Conservation (phyloP, 2,888 invertebrate genomes). For the Sinopyrophorus schimmeli region DNA sequence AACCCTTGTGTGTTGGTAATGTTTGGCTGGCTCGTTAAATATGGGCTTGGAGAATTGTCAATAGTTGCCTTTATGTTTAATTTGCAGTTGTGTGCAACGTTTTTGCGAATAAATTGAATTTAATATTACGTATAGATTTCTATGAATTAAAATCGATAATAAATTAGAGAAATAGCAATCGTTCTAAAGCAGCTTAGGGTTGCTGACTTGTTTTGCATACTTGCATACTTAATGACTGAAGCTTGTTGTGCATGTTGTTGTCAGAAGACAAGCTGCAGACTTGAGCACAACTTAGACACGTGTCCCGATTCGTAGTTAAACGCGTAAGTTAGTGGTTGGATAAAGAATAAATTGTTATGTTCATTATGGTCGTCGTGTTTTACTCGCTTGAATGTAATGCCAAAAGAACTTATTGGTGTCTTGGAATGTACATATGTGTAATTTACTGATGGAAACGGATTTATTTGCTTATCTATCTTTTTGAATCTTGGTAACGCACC, state of each 20-base stretch:
- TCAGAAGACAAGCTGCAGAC: constrained; percentile 28
- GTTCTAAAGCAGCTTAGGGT: constrained; percentile 24
- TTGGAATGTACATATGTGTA: constrained; percentile 33
- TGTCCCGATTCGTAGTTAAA: constrained; percentile 34
- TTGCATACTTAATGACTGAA: constrained; percentile 46
- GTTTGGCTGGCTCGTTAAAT: too few relatives aligned
- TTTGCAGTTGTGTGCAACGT: too few relatives aligned
- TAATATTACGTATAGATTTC: too few relatives aligned
- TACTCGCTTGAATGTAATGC: constrained; percentile 42
- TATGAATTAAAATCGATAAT: too few relatives aligned
- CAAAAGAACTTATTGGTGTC: constrained; percentile 43
- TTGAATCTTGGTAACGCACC: constrained; percentile 39
- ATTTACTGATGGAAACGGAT: constrained; percentile 37
- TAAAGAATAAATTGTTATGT: constrained; percentile 45
- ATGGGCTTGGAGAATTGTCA: too few relatives aligned
- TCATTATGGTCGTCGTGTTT: constrained; percentile 47
- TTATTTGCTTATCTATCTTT: constrained; percentile 39
- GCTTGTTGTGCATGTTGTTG: constrained; percentile 38
- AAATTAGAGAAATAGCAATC: constrained; percentile 14
- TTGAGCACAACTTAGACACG: constrained; percentile 32
- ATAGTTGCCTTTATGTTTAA: too few relatives aligned
- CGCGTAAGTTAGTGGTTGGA: constrained; percentile 45
- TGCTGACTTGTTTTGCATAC: constrained; percentile 41
- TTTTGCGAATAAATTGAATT: too few relatives aligned
- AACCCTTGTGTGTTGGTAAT: too few relatives aligned